phyloP scores from a whole-genome alignment of 2,113 vertebrate genomes.

The Dasypus novemcinctus region DNA sequence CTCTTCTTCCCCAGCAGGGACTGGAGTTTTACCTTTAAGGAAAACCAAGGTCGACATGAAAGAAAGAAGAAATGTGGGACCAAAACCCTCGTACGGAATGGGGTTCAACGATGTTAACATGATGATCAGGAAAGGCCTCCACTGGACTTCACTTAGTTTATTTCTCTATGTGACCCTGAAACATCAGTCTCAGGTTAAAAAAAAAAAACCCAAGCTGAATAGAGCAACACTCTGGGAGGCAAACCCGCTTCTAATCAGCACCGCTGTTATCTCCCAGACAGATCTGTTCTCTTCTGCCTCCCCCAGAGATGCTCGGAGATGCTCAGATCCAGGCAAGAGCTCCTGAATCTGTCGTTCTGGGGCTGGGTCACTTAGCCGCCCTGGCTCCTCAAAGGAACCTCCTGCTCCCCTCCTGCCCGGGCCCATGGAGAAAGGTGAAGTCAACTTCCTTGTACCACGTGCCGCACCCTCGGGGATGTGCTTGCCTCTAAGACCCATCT shows the following conservation, averaged over 20 bases:
- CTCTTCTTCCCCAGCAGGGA: conserved; percentile 92
- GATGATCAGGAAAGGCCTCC: not conserved
- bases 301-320: not conserved
- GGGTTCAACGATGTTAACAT: not conserved
- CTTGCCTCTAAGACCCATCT: not conserved
- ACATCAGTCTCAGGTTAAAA: not conserved
- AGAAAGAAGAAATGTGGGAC: not conserved
- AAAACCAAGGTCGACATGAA: not conserved
- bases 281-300: not conserved
- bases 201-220: not conserved
- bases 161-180: not conserved
- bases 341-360: not conserved
- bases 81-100: not conserved
- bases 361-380: not conserved
- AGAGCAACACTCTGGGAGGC: not conserved
- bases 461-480: rapidly evolving
- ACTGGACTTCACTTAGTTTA: not conserved
- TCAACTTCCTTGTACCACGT: not conserved
- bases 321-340: not conserved
- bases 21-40: conserved; percentile 78
- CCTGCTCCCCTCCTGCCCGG: not conserved
- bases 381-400: not conserved
- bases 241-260: not conserved
- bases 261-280: not conserved
- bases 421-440: not conserved